Percentiles rank a stretch among this genome's conserved stretches.
Conservation (phyloP, 2,113 vertebrate species). For the Lycocorax pyrrhopterus region DNA sequence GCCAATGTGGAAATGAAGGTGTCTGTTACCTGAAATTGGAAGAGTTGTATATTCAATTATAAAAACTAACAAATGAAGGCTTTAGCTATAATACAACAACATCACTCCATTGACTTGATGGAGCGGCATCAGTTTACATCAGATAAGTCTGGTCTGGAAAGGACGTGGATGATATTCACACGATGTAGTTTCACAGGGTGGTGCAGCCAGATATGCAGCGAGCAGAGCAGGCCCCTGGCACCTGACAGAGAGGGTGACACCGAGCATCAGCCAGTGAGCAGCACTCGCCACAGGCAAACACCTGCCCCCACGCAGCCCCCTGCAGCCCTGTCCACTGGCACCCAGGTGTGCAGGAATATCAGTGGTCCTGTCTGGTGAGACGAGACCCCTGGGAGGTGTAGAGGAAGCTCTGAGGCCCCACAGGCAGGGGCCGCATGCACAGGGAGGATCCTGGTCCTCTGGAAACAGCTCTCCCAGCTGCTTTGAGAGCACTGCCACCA, state of each 20-base stretch:
- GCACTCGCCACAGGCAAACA: not conserved
- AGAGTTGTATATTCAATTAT: slow-evolving; percentile 33
- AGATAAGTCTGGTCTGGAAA: not conserved
- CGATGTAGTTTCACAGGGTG: accelerated
- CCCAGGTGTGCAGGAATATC: not conserved
- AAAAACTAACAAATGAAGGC: slow-evolving; percentile 26
- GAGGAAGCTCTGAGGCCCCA: not conserved
- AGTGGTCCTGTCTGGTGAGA: accelerated
- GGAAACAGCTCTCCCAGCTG: not conserved
- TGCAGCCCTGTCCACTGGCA: not conserved
- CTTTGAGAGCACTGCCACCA: not conserved
- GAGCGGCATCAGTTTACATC: not conserved
- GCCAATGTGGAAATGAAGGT: slow-evolving; percentile 25
- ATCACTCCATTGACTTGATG: not conserved
- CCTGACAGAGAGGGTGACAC: not conserved
- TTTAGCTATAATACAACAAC: not conserved
- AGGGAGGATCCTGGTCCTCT: not conserved
- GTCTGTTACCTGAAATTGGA: slow-evolving; percentile 18
- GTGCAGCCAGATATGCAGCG: accelerated
- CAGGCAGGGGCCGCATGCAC: accelerated
- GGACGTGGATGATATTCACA: not conserved
- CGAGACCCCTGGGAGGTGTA: not conserved
- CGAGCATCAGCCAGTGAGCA: not conserved
- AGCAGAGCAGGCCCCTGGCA: not conserved
- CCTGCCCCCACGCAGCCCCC: not conserved